Conservation (phyloP, 1,140 invertebrate species). For the Vollenhovia emeryi region DNA sequence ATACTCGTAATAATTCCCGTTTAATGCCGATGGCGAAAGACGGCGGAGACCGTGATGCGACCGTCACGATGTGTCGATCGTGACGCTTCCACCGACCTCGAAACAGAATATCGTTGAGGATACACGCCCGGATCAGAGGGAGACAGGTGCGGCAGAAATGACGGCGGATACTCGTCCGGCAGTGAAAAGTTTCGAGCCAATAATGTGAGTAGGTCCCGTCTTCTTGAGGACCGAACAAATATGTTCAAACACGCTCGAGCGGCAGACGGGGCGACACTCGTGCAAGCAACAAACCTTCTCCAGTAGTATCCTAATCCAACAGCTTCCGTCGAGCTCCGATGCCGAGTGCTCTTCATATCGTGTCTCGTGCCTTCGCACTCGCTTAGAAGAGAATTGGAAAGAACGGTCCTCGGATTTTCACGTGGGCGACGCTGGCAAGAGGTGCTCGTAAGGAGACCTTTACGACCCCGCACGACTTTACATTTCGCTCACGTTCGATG, state of each 20-base stretch:
- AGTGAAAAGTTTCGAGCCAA: conserved; percentile 58
- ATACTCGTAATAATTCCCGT: conserved; percentile 57
- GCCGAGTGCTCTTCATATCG: conserved; percentile 67
- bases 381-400: conserved; percentile 28
- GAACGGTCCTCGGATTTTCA: conserved; percentile 39
- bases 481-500: neutral
- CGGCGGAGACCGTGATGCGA: neutral
- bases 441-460: neutral
- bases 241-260: conserved; percentile 75
- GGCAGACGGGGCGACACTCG: conserved; percentile 57
- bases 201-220: conserved; percentile 60
- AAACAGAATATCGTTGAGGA: conserved; percentile 38
- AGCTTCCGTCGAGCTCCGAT: conserved; percentile 52
- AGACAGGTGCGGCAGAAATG: conserved; percentile 33
- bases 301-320: conserved; percentile 67
- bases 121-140: conserved; percentile 12
- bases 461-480: neutral
- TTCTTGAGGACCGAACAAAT: conserved; percentile 71
- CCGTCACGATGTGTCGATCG: conserved; percentile 45
- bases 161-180: conserved; percentile 32
- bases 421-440: conserved; percentile 6
- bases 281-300: conserved; percentile 59
- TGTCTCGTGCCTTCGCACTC: conserved; percentile 65
- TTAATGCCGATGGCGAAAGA: conserved; percentile 52
- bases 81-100: conserved; percentile 26